Percentiles rank a stretch among this genome's conserved stretches.
phyloP scores from a whole-genome alignment of 2,888 invertebrate species.

The Mythimna loreyi region DNA sequence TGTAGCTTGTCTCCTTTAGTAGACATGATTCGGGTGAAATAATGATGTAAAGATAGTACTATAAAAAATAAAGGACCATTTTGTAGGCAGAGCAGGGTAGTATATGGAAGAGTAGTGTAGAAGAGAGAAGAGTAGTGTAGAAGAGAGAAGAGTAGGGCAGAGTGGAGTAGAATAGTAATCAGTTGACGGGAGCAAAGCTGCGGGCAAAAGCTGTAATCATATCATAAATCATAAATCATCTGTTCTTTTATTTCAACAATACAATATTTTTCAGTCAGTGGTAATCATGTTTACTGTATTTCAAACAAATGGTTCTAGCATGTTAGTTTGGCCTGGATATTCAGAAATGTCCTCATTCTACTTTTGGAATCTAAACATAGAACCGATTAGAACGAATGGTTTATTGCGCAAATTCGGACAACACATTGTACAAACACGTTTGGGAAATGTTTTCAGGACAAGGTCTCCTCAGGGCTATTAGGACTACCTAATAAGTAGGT shows the following conservation, averaged over 20 bases:
- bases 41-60: neutral
- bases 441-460: no score
- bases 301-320: constrained; percentile 15
- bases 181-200: no score
- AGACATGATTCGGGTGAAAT: no score
- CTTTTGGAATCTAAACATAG: constrained; percentile 50
- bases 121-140: no score
- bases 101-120: no score
- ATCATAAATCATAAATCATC: neutral
- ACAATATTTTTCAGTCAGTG: constrained; percentile 10
- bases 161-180: no score
- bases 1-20: no score
- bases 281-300: constrained; percentile 27
- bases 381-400: constrained; percentile 40
- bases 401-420: constrained; percentile 14
- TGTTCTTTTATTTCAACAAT: neutral
- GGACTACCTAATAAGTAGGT: no score
- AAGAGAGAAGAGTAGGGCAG: no score
- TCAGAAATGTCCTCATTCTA: constrained; percentile 53
- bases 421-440: constrained; percentile 9
- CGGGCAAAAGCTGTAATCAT: no score
- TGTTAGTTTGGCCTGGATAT: constrained; percentile 45
- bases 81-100: no score
- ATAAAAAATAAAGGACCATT: neutral
- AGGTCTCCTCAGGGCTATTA: no score